A percentile compares a stretch with the other conserved stretches of the same genome.
These are phyloP conservation scores for Pollenia griseotomentosa DNA, from an alignment of 2,888 invertebrate species.

Conservation along the genomic window DNA sequence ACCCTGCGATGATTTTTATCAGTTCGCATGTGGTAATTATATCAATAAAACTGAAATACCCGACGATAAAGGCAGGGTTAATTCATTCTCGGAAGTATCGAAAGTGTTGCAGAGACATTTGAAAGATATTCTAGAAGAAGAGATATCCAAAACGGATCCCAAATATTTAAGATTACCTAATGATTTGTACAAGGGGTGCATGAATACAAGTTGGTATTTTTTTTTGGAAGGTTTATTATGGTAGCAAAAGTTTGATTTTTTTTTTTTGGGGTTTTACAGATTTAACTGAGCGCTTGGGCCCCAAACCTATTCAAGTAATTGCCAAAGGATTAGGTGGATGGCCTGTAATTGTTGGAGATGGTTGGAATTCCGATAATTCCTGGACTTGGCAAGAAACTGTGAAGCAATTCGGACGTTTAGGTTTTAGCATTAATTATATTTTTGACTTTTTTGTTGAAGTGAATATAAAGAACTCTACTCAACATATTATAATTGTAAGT, in stretches of 20 bases:
- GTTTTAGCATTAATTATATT: constrained; percentile 95
- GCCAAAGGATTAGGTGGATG: constrained; percentile 93
- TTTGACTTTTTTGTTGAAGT: constrained; percentile 95
- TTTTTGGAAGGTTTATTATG: neutral
- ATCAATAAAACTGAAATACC: constrained; percentile 88
- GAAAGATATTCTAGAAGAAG: constrained; percentile 82
- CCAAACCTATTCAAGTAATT: constrained; percentile 89
- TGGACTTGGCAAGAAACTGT: constrained; percentile 94
- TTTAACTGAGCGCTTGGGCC: constrained; percentile 91
- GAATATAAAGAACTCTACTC: constrained; percentile 94
- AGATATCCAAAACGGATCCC: constrained; percentile 81
- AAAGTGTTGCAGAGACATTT: constrained; percentile 84
- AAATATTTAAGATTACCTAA: constrained; percentile 84
- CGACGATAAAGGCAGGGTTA: constrained; percentile 86
- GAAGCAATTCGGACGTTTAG: constrained; percentile 90
- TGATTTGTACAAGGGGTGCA: constrained; percentile 84
- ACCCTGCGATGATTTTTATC: constrained; percentile 92
- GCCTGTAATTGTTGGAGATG: constrained; percentile 93
- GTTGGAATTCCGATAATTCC: constrained; percentile 87
- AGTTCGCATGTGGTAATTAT: constrained; percentile 90
- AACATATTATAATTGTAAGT: constrained; percentile 92
- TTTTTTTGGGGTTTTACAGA: neutral
- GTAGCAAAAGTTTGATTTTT: neutral
- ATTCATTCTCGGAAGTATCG: constrained; percentile 83
- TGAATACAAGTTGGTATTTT: constrained; percentile 83